These are phyloP conservation scores for Phymorhynchus buccinoides DNA, from an alignment of 1,140 invertebrate genomes.

Conservation along the genomic window DNA sequence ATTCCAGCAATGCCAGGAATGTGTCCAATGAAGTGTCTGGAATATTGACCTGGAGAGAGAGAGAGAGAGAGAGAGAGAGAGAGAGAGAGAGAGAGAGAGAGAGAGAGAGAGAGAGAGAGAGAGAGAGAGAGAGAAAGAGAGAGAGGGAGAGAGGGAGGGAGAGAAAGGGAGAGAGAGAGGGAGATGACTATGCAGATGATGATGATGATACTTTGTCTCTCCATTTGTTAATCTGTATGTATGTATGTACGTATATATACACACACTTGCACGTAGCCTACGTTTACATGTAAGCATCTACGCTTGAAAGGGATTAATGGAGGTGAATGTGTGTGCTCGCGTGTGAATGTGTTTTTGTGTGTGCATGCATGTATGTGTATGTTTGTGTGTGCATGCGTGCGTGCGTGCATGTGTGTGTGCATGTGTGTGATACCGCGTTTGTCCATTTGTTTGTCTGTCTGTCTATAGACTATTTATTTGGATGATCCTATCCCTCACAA, in stretches of 20 bases:
- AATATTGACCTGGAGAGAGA: constrained; percentile 56
- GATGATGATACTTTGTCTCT: too few species aligned
- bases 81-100: neutral
- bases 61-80: neutral
- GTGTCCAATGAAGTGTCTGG: constrained; percentile 54
- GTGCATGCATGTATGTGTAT: neutral
- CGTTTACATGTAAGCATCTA: too few species aligned
- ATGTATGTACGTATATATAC: too few species aligned
- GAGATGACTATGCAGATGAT: neutral
- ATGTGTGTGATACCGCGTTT: too few species aligned
- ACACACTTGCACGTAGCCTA: too few species aligned
- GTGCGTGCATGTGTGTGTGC: neutral
- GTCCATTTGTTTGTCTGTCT: neutral
- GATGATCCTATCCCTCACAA: too few species aligned
- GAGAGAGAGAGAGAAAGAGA: neutral
- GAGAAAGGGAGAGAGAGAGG: neutral
- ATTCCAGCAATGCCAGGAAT: constrained; percentile 67
- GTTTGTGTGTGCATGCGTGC: neutral
- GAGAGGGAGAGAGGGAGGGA: neutral
- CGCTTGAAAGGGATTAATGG: too few species aligned
- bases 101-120: constrained; percentile 42
- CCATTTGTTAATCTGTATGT: too few species aligned
- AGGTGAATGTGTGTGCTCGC: too few species aligned
- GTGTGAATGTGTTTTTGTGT: too few species aligned
- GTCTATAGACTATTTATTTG: too few species aligned